phyloP scores from a whole-genome alignment of 2,797 vertebrate species.

The Echeneis naucrates region DNA sequence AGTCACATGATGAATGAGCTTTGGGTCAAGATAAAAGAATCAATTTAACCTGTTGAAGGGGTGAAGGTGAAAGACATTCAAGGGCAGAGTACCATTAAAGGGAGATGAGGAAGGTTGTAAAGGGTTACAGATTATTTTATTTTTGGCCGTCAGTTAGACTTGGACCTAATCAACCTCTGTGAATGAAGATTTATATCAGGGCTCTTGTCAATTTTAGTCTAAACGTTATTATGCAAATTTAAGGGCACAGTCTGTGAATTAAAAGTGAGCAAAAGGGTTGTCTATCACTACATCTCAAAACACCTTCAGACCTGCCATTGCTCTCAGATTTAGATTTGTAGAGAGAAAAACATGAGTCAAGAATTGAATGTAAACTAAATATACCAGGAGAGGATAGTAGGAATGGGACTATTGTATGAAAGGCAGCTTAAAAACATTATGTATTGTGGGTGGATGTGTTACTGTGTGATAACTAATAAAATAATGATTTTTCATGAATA shows the following conservation, averaged over 20 bases:
- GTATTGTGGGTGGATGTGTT: neutral
- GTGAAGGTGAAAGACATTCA: conserved; percentile 17
- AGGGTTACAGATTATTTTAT: conserved; percentile 41
- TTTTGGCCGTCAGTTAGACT: conserved; percentile 33
- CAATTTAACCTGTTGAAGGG: conserved; percentile 3
- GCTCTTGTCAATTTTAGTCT: conserved; percentile 37
- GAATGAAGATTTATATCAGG: conserved; percentile 60
- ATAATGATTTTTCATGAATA: neutral
- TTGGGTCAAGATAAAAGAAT: conserved; percentile 24
- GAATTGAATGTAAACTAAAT: neutral
- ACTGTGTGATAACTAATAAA: neutral
- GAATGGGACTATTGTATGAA: neutral
- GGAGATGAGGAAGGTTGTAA: conserved; percentile 9
- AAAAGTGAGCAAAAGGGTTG: conserved; percentile 23
- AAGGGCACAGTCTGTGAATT: conserved; percentile 33
- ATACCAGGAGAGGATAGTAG: neutral
- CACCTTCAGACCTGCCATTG: neutral
- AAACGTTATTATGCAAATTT: conserved; percentile 64
- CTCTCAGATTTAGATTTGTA: neutral
- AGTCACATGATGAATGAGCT: neutral
- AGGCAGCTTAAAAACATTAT: neutral
- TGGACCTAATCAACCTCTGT: conserved; percentile 34
- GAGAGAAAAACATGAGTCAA: neutral
- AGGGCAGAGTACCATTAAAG: conserved; percentile 11
- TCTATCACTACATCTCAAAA: neutral